phyloP scores from a whole-genome alignment of 2,797 vertebrate genomes.

The Myiotriccus ornatus region DNA sequence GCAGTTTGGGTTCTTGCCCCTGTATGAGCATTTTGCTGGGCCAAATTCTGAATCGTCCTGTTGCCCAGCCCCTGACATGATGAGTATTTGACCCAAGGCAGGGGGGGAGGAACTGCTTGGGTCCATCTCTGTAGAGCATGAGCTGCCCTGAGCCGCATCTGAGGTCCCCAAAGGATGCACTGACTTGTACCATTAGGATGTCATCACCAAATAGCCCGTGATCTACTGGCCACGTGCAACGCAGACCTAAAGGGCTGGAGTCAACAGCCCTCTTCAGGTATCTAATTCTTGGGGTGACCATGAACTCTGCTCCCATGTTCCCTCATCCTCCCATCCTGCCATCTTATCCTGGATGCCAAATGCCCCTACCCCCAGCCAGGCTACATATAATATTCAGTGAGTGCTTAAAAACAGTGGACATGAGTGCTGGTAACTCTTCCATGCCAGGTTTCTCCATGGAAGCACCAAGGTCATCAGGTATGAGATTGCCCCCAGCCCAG shows the following conservation, averaged over 20 bases:
- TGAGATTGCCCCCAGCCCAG: background rate
- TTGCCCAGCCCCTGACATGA: background rate
- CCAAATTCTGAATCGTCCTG: background rate
- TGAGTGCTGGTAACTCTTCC: constrained; percentile 2
- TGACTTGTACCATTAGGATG: background rate
- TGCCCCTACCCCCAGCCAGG: background rate
- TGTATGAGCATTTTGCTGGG: background rate
- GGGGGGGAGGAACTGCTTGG: background rate
- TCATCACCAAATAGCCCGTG: background rate
- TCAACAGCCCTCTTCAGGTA: background rate
- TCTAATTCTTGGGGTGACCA: background rate
- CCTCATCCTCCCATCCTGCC: background rate
- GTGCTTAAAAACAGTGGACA: background rate
- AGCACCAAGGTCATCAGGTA: background rate
- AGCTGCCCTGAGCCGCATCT: rapidly evolving
- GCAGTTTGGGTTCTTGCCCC: rapidly evolving
- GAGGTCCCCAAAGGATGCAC: background rate
- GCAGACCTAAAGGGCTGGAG: background rate
- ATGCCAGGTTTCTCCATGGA: background rate
- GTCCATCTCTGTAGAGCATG: background rate
- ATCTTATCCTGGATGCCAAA: background rate
- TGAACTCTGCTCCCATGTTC: background rate
- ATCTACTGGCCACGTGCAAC: background rate
- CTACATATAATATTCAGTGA: background rate
- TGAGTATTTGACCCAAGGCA: background rate